Conservation (phyloP, 2,113 vertebrate species). For the Osmerus eperlanus region DNA sequence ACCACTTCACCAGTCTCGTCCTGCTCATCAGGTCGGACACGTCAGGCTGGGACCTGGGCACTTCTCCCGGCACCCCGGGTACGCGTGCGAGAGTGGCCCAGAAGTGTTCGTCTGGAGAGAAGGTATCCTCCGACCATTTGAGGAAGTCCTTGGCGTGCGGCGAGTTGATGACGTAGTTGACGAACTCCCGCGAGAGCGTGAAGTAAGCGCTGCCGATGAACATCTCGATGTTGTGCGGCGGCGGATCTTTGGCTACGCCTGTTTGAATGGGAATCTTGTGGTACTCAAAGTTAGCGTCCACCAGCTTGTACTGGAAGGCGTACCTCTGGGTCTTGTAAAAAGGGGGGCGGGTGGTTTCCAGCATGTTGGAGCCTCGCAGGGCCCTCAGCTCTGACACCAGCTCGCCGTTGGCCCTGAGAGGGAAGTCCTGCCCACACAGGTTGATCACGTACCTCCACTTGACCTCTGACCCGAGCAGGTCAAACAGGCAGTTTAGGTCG, state of each 20-base stretch:
- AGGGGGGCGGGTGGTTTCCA: slow-evolving; percentile 78
- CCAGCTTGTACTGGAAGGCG: slow-evolving; percentile 74
- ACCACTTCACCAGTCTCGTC: slow-evolving; percentile 92
- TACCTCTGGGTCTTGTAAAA: slow-evolving; percentile 76
- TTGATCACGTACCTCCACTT: slow-evolving; percentile 85
- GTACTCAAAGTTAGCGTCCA: slow-evolving; percentile 69
- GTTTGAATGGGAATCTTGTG: slow-evolving; percentile 75
- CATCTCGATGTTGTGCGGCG: slow-evolving; percentile 83
- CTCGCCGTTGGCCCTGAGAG: slow-evolving; percentile 80
- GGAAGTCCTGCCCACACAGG: slow-evolving; percentile 86
- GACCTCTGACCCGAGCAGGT: slow-evolving; percentile 74
- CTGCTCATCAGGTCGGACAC: slow-evolving; percentile 88
- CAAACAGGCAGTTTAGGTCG: slow-evolving; percentile 83
- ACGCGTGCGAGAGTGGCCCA: slow-evolving; percentile 88
- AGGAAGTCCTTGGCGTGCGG: slow-evolving; percentile 80
- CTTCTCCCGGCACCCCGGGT: slow-evolving; percentile 81
- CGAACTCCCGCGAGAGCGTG: slow-evolving; percentile 80
- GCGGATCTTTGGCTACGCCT: slow-evolving; percentile 66
- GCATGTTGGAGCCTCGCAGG: slow-evolving; percentile 78
- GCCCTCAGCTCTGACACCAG: slow-evolving; percentile 78
- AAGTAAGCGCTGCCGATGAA: slow-evolving; percentile 93
- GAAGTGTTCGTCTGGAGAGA: slow-evolving; percentile 93
- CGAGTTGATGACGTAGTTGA: slow-evolving; percentile 69
- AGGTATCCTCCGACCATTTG: slow-evolving; percentile 88
- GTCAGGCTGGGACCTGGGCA: slow-evolving; percentile 74